Percentiles rank a stretch among this genome's conserved stretches.
These are phyloP conservation scores for Phoenicopterus ruber DNA, from an alignment of 2,113 vertebrate species.

Conservation along the genomic window DNA sequence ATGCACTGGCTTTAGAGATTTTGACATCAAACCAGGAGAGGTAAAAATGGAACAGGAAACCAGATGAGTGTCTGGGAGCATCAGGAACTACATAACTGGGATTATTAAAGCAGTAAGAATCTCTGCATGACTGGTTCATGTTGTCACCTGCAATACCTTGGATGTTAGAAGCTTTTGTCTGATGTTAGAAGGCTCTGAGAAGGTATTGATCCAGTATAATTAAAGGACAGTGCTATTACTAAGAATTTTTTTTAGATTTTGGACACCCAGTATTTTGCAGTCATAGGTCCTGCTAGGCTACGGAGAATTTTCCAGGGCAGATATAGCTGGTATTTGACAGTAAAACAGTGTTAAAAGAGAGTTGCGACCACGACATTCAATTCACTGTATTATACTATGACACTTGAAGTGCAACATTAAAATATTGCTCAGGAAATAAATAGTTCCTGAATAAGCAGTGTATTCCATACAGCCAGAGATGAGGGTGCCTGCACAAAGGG, in stretches of 20 bases:
- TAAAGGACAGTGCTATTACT: background rate
- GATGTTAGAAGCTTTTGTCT: background rate
- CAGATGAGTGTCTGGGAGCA: background rate
- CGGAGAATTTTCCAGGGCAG: background rate
- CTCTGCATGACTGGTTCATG: background rate
- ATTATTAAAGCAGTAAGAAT: background rate
- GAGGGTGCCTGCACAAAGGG: background rate
- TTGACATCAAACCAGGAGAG: background rate
- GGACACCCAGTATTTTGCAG: background rate
- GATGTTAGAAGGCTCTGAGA: background rate
- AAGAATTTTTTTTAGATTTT: background rate
- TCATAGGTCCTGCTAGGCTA: background rate
- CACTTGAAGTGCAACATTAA: background rate
- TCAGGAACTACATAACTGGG: background rate
- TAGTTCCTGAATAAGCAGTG: background rate
- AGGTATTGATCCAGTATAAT: background rate
- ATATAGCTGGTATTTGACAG: accelerated
- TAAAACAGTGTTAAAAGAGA: background rate
- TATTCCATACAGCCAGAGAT: background rate
- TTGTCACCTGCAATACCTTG: background rate
- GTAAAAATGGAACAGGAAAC: slow-evolving; percentile 16
- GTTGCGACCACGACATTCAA: background rate
- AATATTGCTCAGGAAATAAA: background rate
- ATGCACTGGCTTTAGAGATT: background rate
- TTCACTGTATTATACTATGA: background rate